Evolutionary conservation across 1,140 invertebrate genomes (phyloP).

Genomic region (Brachionus rubens): DNA sequence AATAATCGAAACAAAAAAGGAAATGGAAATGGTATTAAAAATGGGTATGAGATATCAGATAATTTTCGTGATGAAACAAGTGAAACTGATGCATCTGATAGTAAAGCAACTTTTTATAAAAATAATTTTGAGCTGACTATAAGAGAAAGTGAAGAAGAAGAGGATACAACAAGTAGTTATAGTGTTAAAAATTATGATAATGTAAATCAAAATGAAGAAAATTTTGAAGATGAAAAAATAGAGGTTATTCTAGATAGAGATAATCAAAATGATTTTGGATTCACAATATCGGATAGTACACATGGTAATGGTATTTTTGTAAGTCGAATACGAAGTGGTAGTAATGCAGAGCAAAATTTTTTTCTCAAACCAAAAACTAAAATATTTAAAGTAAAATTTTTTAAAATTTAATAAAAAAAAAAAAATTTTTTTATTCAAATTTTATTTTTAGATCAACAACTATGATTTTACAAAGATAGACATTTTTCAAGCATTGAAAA

Average conservation of each 20-base stretch:
- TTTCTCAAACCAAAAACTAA: conserved; percentile 37
- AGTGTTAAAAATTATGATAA: conserved; percentile 39
- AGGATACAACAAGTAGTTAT: neutral
- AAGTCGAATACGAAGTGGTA: neutral
- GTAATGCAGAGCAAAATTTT: conserved; percentile 16
- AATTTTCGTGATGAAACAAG: conserved; percentile 6
- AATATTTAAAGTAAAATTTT: conserved; percentile 36
- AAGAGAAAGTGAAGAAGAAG: conserved; percentile 39
- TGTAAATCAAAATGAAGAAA: neutral
- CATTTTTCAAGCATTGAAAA: neutral
- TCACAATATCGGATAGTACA: neutral
- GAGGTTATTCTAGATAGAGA: neutral
- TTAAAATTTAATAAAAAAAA: neutral
- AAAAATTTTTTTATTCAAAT: neutral
- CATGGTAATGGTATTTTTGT: conserved; percentile 44
- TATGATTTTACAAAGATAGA: conserved; percentile 35
- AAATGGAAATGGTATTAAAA: neutral
- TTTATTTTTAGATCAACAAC: conserved; percentile 1
- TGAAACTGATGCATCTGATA: neutral
- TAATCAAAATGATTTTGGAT: conserved; percentile 32
- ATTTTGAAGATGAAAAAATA: conserved; percentile 33
- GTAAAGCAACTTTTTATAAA: neutral
- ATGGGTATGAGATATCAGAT: conserved; percentile 1
- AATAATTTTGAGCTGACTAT: conserved; percentile 37
- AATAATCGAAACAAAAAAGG: conserved; percentile 20